Evolutionary conservation across 1,140 invertebrate genomes (phyloP).

Genomic region (Leptoteleia sp.): DNA sequence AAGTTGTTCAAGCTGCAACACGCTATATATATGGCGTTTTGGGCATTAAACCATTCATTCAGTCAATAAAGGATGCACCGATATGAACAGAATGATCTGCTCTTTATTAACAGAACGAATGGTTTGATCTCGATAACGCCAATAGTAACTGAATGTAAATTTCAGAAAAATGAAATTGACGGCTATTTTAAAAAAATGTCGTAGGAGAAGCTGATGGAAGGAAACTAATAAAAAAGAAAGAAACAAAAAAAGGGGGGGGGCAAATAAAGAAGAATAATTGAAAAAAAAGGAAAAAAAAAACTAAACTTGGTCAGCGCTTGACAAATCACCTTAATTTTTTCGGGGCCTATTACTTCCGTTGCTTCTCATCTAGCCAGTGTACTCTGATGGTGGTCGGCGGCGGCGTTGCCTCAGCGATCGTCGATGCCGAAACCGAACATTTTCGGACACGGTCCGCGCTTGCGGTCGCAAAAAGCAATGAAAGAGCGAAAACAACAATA

Average conservation of each 20-base stretch:
- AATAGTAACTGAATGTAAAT: too few relatives aligned
- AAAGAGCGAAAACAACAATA: slow-evolving; percentile 78
- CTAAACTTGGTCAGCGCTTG: slow-evolving; percentile 22
- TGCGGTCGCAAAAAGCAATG: slow-evolving; percentile 60
- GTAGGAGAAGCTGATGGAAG: too few relatives aligned
- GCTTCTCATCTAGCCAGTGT: slow-evolving; percentile 13
- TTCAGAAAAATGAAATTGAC: too few relatives aligned
- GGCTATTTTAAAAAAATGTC: too few relatives aligned
- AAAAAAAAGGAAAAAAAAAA: neutral
- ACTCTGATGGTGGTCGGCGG: slow-evolving; percentile 5
- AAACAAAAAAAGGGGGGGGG: neutral
- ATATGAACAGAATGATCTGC: too few relatives aligned
- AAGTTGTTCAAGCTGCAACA: too few relatives aligned
- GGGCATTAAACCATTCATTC: too few relatives aligned
- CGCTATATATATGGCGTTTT: too few relatives aligned
- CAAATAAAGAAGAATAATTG: too few relatives aligned
- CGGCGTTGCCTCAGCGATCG: slow-evolving; percentile 12
- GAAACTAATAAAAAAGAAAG: neutral
- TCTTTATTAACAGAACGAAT: too few relatives aligned
- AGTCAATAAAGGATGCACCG: too few relatives aligned
- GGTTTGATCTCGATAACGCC: too few relatives aligned
- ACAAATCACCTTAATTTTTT: slow-evolving; percentile 28
- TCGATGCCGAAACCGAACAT: slow-evolving; percentile 37
- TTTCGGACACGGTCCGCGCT: slow-evolving; percentile 52
- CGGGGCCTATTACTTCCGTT: slow-evolving; percentile 7